These are phyloP conservation scores for Uria lomvia DNA, from an alignment of 2,113 vertebrate species.

Conservation along the genomic window DNA sequence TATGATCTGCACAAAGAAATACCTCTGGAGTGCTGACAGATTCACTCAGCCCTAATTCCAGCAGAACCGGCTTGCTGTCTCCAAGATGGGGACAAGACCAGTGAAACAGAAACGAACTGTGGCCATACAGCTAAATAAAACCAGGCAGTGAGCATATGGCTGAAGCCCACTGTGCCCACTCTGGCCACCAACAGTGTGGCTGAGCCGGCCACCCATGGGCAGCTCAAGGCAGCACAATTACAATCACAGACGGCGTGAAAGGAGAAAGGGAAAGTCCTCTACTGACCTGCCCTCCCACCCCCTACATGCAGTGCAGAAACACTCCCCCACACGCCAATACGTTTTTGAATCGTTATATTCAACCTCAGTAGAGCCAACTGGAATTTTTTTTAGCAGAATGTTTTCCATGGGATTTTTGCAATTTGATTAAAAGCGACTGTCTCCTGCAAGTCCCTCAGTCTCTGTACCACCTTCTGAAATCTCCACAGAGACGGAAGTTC, in stretches of 20 bases:
- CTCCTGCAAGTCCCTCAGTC: neutral
- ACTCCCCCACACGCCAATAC: neutral
- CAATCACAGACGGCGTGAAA: neutral
- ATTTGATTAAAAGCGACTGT: neutral
- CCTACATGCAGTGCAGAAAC: neutral
- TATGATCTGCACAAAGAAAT: neutral
- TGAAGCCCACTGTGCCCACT: accelerated
- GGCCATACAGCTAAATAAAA: neutral
- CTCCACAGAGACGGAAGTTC: neutral
- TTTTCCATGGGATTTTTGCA: neutral
- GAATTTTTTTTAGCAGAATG: neutral
- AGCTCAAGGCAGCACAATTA: neutral
- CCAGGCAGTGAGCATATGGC: accelerated
- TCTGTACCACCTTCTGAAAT: neutral
- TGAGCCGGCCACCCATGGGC: accelerated
- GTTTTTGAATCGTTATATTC: neutral
- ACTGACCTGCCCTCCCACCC: neutral
- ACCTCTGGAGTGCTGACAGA: neutral
- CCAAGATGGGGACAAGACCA: neutral
- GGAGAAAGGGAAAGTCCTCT: neutral
- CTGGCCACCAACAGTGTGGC: accelerated
- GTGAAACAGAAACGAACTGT: neutral
- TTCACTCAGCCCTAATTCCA: neutral
- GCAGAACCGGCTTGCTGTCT: neutral
- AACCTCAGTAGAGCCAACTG: neutral